Percentiles rank a stretch among this genome's conserved stretches.
phyloP scores from a whole-genome alignment of 2,888 invertebrate genomes.

The Eristalinus aeneus region DNA sequence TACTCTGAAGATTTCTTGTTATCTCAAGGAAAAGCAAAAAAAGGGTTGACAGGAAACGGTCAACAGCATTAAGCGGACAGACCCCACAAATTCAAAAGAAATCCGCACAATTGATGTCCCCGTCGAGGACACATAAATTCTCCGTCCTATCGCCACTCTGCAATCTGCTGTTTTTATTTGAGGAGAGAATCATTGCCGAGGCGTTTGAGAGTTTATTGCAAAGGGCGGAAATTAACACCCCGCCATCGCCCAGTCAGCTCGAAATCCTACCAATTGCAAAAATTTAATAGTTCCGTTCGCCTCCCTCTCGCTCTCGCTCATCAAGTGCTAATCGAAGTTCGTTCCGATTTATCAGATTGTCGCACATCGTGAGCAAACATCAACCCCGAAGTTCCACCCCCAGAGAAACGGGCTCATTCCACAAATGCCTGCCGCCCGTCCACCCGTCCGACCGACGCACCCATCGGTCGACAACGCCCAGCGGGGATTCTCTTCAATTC shows the following conservation, averaged over 20 bases:
- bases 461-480: not conserved
- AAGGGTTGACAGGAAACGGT: not conserved
- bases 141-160: not conserved
- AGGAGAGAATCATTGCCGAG: constrained; percentile 1
- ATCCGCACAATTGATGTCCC: not conserved
- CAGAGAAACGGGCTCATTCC: constrained; percentile 49
- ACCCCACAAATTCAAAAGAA: not conserved
- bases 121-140: not conserved
- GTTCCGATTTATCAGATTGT: constrained; percentile 64
- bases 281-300: constrained; percentile 48
- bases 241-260: constrained; percentile 10
- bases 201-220: not conserved
- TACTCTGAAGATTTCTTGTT: not conserved
- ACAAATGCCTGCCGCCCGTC: not conserved
- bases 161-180: not conserved
- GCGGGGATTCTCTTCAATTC: constrained; percentile 24
- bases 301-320: constrained; percentile 35
- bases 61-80: not conserved
- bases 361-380: constrained; percentile 35
- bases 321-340: constrained; percentile 63
- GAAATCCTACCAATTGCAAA: constrained; percentile 64
- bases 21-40: not conserved
- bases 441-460: not conserved
- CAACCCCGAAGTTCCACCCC: constrained; percentile 67
- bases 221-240: constrained; percentile 45